Base-by-base conservation (phyloP, 2,113 vertebrate species). In the Brachionichthys hirsutus region DNA sequence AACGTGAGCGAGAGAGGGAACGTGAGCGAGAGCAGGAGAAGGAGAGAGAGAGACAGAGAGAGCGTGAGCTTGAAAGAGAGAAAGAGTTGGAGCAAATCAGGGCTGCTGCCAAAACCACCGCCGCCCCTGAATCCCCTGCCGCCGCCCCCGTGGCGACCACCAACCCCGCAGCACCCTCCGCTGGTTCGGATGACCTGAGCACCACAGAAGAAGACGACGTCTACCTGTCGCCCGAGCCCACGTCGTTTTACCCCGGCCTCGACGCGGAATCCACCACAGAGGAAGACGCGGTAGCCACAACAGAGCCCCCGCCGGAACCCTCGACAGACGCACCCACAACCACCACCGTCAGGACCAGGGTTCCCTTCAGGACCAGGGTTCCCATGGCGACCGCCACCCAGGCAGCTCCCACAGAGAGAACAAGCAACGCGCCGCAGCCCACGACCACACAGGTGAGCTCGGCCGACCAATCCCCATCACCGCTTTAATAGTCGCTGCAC, bases 191-290 rank as follows among this genome's bases (percentile, higher is more conserved):
- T 16, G 88, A 88, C 69, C 54, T 84, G 46, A 70, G 70, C 73
- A 70, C 78, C 74, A 78, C 78, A 30, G 82, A 88, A 45, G 88
- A 88, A 0, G 85, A 87, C 16, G 89, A 91, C 3, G 70, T 91
- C 30, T 91, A 85, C 73, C 81, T 91, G 58, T 82, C 89, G 0
- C 70, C 83, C 1, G 89, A 90, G 14, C 65, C 84, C n/a, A 82
- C 81, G 13, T 55, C 61, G 0, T 44, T 51, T 2, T 70, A 50
- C 57, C 57, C 76, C 0, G 73, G 61, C 15, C 67, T 67, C 15
- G 54, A 73, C 7, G 8, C 64, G 9, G 85, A 88, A 5, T 57
- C 59, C 62, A 82, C 81, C 66, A 77, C 78, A 42, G 78, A 78
- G 3, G 78, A 84, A 12, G 80, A 86, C 63, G 44, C 11, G 9